Conservation (phyloP, 2,888 invertebrate genomes). For the Cosmia pyralina region DNA sequence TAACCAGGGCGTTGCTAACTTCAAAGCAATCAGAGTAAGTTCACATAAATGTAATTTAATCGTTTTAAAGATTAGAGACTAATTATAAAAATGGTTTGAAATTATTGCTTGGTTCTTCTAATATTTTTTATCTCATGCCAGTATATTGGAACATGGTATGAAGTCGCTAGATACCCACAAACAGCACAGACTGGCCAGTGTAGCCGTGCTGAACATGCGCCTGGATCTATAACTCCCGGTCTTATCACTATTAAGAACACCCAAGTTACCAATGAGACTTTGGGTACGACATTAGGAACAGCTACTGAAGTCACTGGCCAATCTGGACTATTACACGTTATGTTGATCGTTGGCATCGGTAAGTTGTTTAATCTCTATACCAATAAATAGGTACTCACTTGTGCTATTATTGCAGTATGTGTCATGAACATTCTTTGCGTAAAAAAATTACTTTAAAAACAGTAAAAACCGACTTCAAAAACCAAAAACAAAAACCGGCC, state of each 20-base stretch:
- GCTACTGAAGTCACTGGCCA: conserved; percentile 81
- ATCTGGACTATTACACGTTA: conserved; percentile 88
- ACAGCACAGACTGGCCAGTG: conserved; percentile 91
- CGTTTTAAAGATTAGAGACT: not conserved
- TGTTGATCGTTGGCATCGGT: conserved; percentile 89
- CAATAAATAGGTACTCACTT: no score
- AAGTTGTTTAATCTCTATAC: conserved; percentile 54
- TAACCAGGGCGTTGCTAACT: not conserved
- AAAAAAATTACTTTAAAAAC: no score
- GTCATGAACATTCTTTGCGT: no score
- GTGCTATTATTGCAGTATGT: no score
- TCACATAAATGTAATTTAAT: not conserved
- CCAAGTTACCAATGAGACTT: conserved; percentile 80
- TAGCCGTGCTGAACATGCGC: conserved; percentile 89
- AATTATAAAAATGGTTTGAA: not conserved
- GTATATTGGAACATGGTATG: conserved; percentile 90
- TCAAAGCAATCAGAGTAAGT: not conserved
- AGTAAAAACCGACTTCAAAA: no score
- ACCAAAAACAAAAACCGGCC: no score
- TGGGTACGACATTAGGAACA: conserved; percentile 86
- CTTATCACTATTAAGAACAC: conserved; percentile 71
- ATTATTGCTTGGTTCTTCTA: not conserved
- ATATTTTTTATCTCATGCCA: conserved; percentile 48
- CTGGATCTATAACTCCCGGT: conserved; percentile 51
- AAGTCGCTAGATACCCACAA: conserved; percentile 91